These are phyloP conservation scores for Tipula vernalis DNA, from an alignment of 2,888 invertebrate genomes.

Conservation along the genomic window DNA sequence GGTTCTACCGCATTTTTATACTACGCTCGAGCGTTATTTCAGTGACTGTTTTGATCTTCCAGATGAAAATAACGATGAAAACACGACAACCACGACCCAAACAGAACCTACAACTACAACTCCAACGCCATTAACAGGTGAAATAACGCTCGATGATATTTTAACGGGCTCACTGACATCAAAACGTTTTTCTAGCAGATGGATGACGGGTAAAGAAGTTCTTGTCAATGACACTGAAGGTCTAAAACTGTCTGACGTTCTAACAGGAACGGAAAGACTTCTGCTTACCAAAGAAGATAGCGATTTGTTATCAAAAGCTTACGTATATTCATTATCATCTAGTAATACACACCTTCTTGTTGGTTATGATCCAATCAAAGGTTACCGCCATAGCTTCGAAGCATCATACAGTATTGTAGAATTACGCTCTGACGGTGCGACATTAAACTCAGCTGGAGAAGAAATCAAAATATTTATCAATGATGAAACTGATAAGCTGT, in stretches of 20 bases:
- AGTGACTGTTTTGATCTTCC: slow-evolving; percentile 28
- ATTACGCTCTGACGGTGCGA: background rate
- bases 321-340: slow-evolving; percentile 47
- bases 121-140: background rate
- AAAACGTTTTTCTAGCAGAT: slow-evolving; percentile 63
- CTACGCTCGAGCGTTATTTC: slow-evolving; percentile 76
- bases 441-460: background rate
- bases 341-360: slow-evolving; percentile 51
- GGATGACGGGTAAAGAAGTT: slow-evolving; percentile 58
- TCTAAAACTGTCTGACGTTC: slow-evolving; percentile 19
- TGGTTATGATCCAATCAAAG: slow-evolving; percentile 48
- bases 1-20: slow-evolving; percentile 78
- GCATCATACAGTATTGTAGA: slow-evolving; percentile 62
- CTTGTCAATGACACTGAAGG: slow-evolving; percentile 41
- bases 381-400: slow-evolving; percentile 62
- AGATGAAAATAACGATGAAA: background rate
- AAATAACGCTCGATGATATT: slow-evolving; percentile 54
- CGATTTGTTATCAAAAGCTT: slow-evolving; percentile 28
- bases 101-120: background rate
- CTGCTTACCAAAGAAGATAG: slow-evolving; percentile 21
- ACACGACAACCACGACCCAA: slow-evolving; percentile 13
- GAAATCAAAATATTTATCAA: background rate
- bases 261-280: slow-evolving; percentile 19
- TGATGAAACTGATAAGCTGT: slow-evolving; percentile 25
- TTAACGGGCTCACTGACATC: slow-evolving; percentile 53